These are phyloP conservation scores for Myotis planiceps DNA, from an alignment of 2,797 vertebrate genomes.

Conservation along the genomic window DNA sequence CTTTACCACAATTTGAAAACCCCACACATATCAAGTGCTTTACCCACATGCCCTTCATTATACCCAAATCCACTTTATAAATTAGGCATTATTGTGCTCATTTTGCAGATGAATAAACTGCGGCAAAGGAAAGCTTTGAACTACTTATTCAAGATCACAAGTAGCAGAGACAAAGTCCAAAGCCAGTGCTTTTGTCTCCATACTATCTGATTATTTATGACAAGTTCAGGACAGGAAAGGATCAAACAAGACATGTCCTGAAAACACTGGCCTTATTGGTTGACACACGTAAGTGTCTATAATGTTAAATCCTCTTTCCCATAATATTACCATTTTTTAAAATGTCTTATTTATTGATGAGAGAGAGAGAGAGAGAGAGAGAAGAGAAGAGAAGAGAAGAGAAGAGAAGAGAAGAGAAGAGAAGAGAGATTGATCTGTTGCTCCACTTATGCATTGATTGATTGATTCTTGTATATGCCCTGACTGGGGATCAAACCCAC, in stretches of 20 bases:
- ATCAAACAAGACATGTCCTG: neutral
- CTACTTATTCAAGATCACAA: neutral
- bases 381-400: too few relatives aligned
- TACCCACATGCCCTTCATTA: neutral
- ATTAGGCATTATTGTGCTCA: neutral
- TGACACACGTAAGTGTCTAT: fast-evolving
- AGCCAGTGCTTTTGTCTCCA: neutral
- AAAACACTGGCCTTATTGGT: neutral
- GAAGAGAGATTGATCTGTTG: neutral
- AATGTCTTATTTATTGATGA: neutral
- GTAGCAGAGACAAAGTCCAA: neutral
- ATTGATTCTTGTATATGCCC: neutral
- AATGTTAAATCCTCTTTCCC: neutral
- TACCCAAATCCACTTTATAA: neutral
- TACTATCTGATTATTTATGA: neutral
- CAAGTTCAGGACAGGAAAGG: neutral
- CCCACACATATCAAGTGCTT: neutral
- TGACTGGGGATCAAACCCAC: neutral
- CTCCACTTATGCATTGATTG: neutral
- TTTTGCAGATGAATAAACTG: neutral
- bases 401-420: too few relatives aligned
- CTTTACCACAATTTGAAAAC: neutral
- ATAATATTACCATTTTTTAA: neutral
- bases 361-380: too few relatives aligned
- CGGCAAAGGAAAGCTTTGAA: neutral